phyloP scores from a whole-genome alignment of 2,797 vertebrate species.

The Acestrorhynchus altus region DNA sequence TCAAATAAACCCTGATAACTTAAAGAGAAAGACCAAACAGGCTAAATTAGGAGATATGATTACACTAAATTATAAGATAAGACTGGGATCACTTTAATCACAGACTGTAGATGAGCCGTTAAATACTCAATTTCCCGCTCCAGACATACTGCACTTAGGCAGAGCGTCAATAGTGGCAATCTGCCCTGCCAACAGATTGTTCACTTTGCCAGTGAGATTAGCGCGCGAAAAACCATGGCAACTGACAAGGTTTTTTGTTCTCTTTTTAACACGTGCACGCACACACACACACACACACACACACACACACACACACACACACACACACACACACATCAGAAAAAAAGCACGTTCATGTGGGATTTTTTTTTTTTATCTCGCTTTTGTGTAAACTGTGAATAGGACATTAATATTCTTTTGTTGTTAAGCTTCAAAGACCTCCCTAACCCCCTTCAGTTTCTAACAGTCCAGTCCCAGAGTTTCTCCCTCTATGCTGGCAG shows the following conservation, averaged over 20 bases:
- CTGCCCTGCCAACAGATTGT: conserved; percentile 8
- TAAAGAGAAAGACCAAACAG: neutral
- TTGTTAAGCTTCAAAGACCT: conserved; percentile 68
- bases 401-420: conserved; percentile 77
- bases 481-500: conserved; percentile 19
- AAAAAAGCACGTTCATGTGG: conserved; percentile 52
- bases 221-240: conserved; percentile 71
- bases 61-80: neutral
- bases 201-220: conserved; percentile 60
- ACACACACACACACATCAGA: conserved; percentile 37
- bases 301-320: conserved; percentile 46
- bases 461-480: conserved; percentile 11
- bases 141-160: neutral
- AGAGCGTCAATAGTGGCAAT: neutral
- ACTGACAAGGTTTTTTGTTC: conserved; percentile 51
- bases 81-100: neutral
- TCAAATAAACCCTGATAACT: neutral
- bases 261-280: conserved; percentile 51
- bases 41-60: neutral
- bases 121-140: neutral
- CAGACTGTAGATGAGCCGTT: neutral
- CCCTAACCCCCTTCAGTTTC: conserved; percentile 38
- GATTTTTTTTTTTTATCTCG: too few relatives aligned
- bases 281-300: conserved; percentile 47
- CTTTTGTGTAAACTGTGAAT: conserved; percentile 67